Evolutionary conservation across 35 echinoderm and acorn worm genomes (phyloP).

Genomic region (Ophioderma brevispina): DNA sequence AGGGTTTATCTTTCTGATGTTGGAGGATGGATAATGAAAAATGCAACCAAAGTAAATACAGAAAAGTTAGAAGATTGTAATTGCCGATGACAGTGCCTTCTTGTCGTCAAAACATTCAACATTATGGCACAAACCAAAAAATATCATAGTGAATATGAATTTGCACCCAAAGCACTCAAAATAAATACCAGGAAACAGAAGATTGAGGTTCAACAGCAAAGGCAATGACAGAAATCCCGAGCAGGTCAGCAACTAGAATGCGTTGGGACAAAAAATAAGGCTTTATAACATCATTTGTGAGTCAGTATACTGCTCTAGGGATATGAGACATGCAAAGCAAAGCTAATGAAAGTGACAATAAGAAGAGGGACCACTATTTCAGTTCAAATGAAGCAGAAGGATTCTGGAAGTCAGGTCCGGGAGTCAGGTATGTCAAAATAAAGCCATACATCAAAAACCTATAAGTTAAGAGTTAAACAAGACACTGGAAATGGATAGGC

Average conservation of each 20-base stretch:
- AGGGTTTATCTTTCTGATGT: conserved; percentile 32
- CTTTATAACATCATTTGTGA: background rate
- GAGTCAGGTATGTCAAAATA: background rate
- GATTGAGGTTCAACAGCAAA: background rate
- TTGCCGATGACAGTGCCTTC: conserved; percentile 45
- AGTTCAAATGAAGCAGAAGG: background rate
- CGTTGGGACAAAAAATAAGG: background rate
- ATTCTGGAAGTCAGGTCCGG: background rate
- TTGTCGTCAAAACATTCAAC: conserved; percentile 15
- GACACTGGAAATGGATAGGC: background rate
- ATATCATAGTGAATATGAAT: too few relatives aligned
- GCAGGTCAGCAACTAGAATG: background rate
- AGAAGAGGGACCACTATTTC: background rate
- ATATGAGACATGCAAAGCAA: background rate
- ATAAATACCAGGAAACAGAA: conserved; percentile 18
- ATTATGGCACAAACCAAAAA: too few relatives aligned
- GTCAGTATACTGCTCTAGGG: background rate
- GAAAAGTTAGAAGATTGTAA: conserved; percentile 30
- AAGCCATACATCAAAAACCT: background rate
- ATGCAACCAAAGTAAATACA: conserved; percentile 23
- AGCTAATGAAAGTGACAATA: background rate
- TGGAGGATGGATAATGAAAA: conserved; percentile 40
- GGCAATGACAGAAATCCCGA: background rate
- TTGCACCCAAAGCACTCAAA: conserved; percentile 16
- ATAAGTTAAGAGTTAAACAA: background rate